Base-by-base conservation (phyloP, 35 echinoderm and acorn worm species). In the Heliocidaris erythrogramma region DNA sequence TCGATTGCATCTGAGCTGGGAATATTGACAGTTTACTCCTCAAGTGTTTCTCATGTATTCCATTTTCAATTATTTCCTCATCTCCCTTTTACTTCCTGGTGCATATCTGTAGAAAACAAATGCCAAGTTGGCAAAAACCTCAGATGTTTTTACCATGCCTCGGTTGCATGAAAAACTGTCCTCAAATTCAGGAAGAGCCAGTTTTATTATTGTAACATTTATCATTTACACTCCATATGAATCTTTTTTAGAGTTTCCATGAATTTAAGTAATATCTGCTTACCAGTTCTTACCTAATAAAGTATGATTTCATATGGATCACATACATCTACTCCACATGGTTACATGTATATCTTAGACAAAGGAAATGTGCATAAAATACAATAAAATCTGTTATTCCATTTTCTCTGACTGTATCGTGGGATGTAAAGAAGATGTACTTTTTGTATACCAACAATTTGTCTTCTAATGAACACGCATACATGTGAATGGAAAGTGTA, bases 401-500 rank as follows among this genome's bases (percentile, higher is more conserved):
- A 56, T 56, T 56, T 78, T 78, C 65, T 27, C 21, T n/a, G 65
- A 27, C 65, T 78, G 17, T n/a, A 56, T 56, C 10, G 14, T 56
- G 14, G 52, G 52, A 56, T 56, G 52, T 56, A 56, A 27, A 78
- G 21, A 78, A n/a, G 21, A 27, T 78, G 65, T 78, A 78, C 65
- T 78, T 78, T 56, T 78, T 78, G 27, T 78, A 78, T 78, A 78
- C 65, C 65, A 78, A 78, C 65, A 78, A 78, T 78, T 78, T 78
- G 65, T 21, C 14, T 78, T 78, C 65, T 78, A 78, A 78, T 78
- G 65, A 78, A 78, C 21, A 78, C 7, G 21, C 65, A n/a, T n/a
- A n/a, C n/a, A 21, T 78, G 27, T 78, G 65, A 78, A 78, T 78
- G 14, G 18, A 78, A 78, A 78, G 65, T 27, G 65, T 78, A 78